Base-by-base conservation (phyloP, 1,140 invertebrate genomes). In the Danaus plexippus region DNA sequence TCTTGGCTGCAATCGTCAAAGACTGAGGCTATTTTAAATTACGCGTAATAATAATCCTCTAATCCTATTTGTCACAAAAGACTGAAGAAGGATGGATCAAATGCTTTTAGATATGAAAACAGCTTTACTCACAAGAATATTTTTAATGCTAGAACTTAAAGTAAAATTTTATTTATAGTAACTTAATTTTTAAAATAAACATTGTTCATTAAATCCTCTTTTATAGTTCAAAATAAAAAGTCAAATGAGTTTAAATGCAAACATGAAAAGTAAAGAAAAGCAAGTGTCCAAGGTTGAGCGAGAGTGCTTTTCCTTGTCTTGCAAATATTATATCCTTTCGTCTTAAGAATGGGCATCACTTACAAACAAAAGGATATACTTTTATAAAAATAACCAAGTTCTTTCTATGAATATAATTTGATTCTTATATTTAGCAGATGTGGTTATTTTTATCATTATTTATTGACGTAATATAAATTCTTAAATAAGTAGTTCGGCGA, bases 1-100 rank as follows among this genome's bases (percentile, higher is more conserved):
- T 84, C 80, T 58, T 54, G 55, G 63, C 61, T 71, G 64, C 57
- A 72, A 72, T 80, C 75, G 75, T 72, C 70, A 32, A 32, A 70
- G 57, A 63, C 61, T 67, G 51, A 54, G 48, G 59, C 66, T 73
- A 69, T 66, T 73, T 73, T 62, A 75, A 73, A 73, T 75, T 73
- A 78, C 65, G 61, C 72, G 71, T 64, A 66, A 66, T 69, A 68
- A 60, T 63, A 66, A 66, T 66, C 59, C 54, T 61, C 54, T 66
- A 59, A 66, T 66, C 57, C 54, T 59, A 56, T 66, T 61, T 57
- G 18, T 51, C 47, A 41, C 44, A 50, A 61, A 52, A 52, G 53
- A 61, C 56, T 61, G 46, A 52, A 49, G 18, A 18, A n/a, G 9
- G 12, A 47, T 52, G 32, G 11, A 47, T 54, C 49, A 49, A 56